These are phyloP conservation scores for Drosophila mauritiana DNA, from an alignment of 1,140 invertebrate species.

Conservation along the genomic window DNA sequence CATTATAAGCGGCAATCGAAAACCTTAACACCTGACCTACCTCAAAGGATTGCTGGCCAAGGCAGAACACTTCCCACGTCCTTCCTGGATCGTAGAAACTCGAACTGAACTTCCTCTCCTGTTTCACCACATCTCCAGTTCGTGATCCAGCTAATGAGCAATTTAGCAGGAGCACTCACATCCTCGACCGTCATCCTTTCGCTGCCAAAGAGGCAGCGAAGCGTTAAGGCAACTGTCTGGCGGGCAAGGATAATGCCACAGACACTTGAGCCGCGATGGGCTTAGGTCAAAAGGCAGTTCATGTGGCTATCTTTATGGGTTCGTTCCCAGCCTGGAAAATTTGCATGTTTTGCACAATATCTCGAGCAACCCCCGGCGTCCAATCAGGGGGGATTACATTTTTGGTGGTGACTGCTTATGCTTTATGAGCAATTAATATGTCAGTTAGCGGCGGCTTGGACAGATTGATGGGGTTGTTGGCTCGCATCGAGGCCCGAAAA, in stretches of 20 bases:
- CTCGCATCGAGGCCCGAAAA: constrained; percentile 3
- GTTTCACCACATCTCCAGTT: constrained; percentile 2
- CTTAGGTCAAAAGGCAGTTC: constrained; percentile 31
- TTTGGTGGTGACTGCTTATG: constrained; percentile 55
- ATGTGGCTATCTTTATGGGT: neutral
- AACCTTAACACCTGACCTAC: constrained; percentile 28
- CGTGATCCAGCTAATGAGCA: constrained; percentile 45
- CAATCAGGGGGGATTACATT: constrained; percentile 28
- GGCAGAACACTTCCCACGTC: constrained; percentile 36
- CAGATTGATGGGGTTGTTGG: constrained; percentile 61
- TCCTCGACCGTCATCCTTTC: constrained; percentile 11
- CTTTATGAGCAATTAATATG: constrained; percentile 67
- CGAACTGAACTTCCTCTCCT: constrained; percentile 13
- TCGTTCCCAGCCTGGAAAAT: constrained; percentile 34
- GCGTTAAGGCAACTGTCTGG: constrained; percentile 54
- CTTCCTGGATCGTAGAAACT: neutral
- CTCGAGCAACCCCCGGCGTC: constrained; percentile 32
- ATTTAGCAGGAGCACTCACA: constrained; percentile 44
- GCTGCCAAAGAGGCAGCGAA: constrained; percentile 30
- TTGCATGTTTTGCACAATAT: constrained; percentile 35
- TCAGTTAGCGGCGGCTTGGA: constrained; percentile 41
- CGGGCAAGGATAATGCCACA: constrained; percentile 42
- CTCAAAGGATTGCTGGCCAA: neutral
- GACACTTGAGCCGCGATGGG: constrained; percentile 46
- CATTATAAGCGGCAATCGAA: neutral